A percentile compares a stretch with the other conserved stretches of the same genome.
Conservation (phyloP, 1,140 invertebrate species). For the Bacillus rossius region DNA sequence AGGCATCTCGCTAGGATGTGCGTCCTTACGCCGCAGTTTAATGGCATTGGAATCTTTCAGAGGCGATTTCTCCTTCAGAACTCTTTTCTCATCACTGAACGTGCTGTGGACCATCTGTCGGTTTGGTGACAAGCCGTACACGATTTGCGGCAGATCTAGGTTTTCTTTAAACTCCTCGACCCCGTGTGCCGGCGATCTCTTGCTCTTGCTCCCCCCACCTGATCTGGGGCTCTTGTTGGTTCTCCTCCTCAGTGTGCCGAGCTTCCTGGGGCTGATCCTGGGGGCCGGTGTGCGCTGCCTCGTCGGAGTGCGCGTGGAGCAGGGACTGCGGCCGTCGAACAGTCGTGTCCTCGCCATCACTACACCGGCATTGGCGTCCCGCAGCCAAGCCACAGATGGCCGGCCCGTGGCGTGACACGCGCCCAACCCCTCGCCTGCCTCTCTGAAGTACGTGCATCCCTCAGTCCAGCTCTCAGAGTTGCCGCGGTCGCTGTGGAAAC, state of each 20-base stretch:
- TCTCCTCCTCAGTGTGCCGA: conserved; percentile 11
- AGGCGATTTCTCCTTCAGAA: conserved; percentile 5
- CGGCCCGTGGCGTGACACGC: conserved; percentile 41
- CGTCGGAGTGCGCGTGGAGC: background rate
- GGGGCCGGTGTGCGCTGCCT: conserved; percentile 8
- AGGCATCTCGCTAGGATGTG: background rate
- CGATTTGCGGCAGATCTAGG: background rate
- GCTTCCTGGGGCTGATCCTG: conserved; percentile 8
- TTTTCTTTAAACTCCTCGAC: background rate
- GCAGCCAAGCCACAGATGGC: conserved; percentile 54
- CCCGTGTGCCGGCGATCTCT: background rate
- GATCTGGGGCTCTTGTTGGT: background rate
- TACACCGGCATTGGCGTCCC: conserved; percentile 61
- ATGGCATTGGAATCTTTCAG: conserved; percentile 16
- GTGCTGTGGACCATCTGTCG: background rate
- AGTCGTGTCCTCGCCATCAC: conserved; percentile 58
- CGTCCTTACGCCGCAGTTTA: background rate
- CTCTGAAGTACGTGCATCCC: no score
- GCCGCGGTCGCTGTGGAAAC: no score
- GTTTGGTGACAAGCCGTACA: background rate
- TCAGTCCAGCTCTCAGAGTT: no score
- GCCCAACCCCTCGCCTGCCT: no score
- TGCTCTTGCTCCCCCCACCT: background rate
- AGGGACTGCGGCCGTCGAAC: conserved; percentile 41
- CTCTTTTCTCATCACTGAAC: background rate